Evolutionary conservation across 2,888 invertebrate species (phyloP).

Genomic region (Diachrysia chrysitis): DNA sequence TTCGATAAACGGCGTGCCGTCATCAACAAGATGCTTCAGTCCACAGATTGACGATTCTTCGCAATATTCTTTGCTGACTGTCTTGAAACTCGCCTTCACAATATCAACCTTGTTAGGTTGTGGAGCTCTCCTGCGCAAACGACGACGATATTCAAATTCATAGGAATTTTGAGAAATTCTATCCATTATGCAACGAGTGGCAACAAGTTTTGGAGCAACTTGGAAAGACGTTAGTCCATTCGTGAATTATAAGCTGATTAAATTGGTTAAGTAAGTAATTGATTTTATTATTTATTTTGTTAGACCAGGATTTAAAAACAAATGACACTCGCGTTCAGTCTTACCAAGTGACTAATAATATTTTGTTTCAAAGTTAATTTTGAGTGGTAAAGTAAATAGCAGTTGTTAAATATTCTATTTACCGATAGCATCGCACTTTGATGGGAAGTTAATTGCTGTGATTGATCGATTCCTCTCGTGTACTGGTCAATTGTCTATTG

Average conservation of each 20-base stretch:
- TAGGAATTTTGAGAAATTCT: conserved; percentile 28
- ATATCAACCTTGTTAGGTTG: conserved; percentile 62
- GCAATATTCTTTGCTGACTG: conserved; percentile 81
- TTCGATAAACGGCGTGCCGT: conserved; percentile 77
- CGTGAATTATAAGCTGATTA: neutral
- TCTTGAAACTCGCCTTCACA: conserved; percentile 75
- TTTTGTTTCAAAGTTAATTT: conserved; percentile 35
- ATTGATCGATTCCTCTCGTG: conserved; percentile 79
- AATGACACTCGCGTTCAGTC: conserved; percentile 6
- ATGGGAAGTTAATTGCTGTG: conserved; percentile 78
- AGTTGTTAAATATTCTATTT: conserved; percentile 82
- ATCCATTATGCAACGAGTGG: conserved; percentile 23
- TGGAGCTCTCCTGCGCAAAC: conserved; percentile 53
- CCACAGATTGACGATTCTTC: conserved; percentile 85
- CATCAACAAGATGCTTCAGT: conserved; percentile 82
- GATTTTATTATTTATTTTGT: neutral
- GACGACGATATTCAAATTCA: conserved; percentile 45
- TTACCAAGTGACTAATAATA: conserved; percentile 28
- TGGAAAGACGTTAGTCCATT: neutral
- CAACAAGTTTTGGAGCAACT: neutral
- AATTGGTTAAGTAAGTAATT: no score
- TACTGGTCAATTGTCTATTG: conserved; percentile 54
- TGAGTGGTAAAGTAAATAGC: conserved; percentile 60
- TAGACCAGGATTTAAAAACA: neutral
- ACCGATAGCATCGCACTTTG: conserved; percentile 78